Base-by-base conservation (phyloP, 2,888 invertebrate species). In the Drosophila affinis region DNA sequence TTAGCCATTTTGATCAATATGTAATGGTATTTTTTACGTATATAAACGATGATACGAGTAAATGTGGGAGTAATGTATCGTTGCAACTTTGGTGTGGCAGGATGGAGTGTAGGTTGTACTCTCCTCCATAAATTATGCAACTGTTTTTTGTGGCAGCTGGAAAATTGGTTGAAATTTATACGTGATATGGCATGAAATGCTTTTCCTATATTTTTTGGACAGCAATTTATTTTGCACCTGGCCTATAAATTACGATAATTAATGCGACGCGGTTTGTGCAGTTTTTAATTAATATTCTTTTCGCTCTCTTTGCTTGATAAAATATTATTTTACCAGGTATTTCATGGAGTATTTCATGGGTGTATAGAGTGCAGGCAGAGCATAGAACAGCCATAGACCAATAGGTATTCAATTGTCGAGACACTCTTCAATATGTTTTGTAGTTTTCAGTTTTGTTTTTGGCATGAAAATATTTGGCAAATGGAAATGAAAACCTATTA, bases 221-320 rank as follows among this genome's bases (percentile, higher is more conserved):
- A 18, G 39, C 62, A 64, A 74, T 82, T 82, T 80, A 77, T 69
- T 59, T 69, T 72, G 59, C 71, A 74, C 78, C 80, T 81, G 75
- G 57, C 71, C 49, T 65, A 84, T 83, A 86, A 83, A 85, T 86
- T 76, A 86, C 68, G 27, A 46, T 75, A 83, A 86, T 86, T 78
- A 78, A 83, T 78, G 71, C 59, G 14, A 39, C 53, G 54, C 61
- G 48, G 24, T 58, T 24, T 18, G 45, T 18, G 46, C 17, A 67
- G 14, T 7, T 72, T 67, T 73, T 73, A 59, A 64, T 65, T 67
- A 44, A 52, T 49, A 61, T 74, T 58, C 14, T 7, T 52, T 59
- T 53, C 14, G 6, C 2, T 9, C 34, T 9, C n/a, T 17, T 18
- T 46, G 34, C 14, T 55, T 47, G 53, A 18, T 17, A 18, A 9